These are phyloP conservation scores for Lampropteryx suffumata DNA, from an alignment of 2,888 invertebrate genomes.

Conservation along the genomic window DNA sequence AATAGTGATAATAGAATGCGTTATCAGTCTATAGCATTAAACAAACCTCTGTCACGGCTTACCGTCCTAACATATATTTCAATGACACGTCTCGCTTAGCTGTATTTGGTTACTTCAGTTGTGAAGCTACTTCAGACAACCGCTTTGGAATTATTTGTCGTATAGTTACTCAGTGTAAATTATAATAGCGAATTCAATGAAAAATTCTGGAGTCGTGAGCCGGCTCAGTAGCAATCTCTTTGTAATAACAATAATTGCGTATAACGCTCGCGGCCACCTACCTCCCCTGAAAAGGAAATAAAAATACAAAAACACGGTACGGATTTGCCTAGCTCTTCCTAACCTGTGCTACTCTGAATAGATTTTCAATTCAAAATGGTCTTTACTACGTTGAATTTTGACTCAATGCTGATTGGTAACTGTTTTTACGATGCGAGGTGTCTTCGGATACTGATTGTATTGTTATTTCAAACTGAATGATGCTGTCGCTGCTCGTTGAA, in stretches of 20 bases:
- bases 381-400: constrained; percentile 1
- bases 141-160: constrained; percentile 11
- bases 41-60: too few relatives aligned
- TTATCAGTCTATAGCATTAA: too few relatives aligned
- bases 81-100: too few relatives aligned
- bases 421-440: too few relatives aligned
- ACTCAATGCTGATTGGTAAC: background rate
- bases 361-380: constrained; percentile 1
- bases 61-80: too few relatives aligned
- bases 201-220: constrained; percentile 60
- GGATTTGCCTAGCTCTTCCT: constrained; percentile 60
- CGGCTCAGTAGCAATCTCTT: constrained; percentile 76
- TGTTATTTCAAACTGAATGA: too few relatives aligned
- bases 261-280: constrained; percentile 65
- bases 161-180: constrained; percentile 44
- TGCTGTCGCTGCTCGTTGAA: background rate
- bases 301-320: constrained; percentile 48
- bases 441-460: too few relatives aligned
- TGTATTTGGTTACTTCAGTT: background rate
- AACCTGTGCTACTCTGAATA: constrained; percentile 2
- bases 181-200: constrained; percentile 63
- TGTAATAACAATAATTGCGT: constrained; percentile 82
- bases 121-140: background rate
- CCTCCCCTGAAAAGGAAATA: constrained; percentile 55
- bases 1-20: too few relatives aligned